These are phyloP conservation scores for Trypoxylon attenuatum DNA, from an alignment of 2,888 invertebrate species.

Conservation along the genomic window DNA sequence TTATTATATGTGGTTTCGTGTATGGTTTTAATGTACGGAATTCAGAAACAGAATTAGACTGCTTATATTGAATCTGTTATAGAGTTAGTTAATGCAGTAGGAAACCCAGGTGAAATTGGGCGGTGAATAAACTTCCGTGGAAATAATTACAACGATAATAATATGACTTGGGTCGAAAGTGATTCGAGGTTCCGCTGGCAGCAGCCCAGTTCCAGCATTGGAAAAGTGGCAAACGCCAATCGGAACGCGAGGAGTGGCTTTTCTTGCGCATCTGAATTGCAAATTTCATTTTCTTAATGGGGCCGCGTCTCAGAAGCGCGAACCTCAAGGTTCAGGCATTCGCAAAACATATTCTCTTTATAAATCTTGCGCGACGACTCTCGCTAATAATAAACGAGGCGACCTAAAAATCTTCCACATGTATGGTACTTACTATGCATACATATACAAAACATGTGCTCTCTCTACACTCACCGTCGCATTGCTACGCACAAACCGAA, in stretches of 20 bases:
- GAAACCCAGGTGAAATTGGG: too few relatives aligned
- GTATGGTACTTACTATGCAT: too few relatives aligned
- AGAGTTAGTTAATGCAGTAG: too few relatives aligned
- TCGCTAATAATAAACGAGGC: background rate
- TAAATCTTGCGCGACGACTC: constrained; percentile 5
- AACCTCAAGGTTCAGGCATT: constrained; percentile 26
- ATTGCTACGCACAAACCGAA: too few relatives aligned
- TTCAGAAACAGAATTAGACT: too few relatives aligned
- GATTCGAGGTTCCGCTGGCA: background rate
- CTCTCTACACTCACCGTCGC: too few relatives aligned
- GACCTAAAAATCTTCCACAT: too few relatives aligned
- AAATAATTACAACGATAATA: background rate
- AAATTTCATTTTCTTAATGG: constrained; percentile 72
- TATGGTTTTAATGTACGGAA: too few relatives aligned
- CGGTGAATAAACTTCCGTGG: background rate
- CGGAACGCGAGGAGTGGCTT: constrained; percentile 19
- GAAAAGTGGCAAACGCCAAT: constrained; percentile 46
- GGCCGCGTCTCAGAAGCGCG: constrained; percentile 15
- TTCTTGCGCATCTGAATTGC: constrained; percentile 62
- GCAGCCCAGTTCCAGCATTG: constrained; percentile 24
- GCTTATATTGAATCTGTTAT: too few relatives aligned
- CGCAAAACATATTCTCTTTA: constrained; percentile 22
- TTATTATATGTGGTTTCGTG: too few relatives aligned
- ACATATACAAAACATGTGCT: too few relatives aligned
- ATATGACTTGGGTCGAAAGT: background rate